Evolutionary conservation across 1,140 invertebrate genomes (phyloP).

Genomic region (Sycophaga agraensis): DNA sequence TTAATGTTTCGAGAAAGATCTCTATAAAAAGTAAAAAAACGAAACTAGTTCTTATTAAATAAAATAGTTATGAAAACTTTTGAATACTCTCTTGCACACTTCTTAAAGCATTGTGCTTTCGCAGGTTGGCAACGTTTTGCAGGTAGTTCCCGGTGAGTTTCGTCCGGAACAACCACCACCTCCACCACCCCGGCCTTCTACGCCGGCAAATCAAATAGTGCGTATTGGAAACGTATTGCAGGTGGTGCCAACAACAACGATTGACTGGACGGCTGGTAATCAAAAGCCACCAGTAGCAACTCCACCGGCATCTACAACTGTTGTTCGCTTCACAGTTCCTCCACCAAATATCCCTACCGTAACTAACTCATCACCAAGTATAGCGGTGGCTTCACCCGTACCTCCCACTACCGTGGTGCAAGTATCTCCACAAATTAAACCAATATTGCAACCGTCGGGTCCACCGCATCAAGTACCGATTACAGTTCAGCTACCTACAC

Average conservation of each 20-base stretch:
- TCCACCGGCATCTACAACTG: neutral
- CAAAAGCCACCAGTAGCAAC: neutral
- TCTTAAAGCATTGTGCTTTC: no score
- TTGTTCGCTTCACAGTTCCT: neutral
- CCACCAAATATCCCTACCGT: neutral
- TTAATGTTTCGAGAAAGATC: no score
- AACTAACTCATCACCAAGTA: neutral
- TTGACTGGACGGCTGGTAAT: slow-evolving; percentile 42
- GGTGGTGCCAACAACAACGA: slow-evolving; percentile 51
- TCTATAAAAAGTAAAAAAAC: no score
- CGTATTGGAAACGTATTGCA: slow-evolving; percentile 52
- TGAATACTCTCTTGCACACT: no score
- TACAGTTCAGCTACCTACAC: no score
- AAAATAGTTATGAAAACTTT: no score
- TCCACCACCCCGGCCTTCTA: slow-evolving; percentile 4
- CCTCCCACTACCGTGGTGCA: slow-evolving; percentile 8
- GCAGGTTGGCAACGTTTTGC: slow-evolving; percentile 63
- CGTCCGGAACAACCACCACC: slow-evolving; percentile 24
- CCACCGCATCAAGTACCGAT: slow-evolving; percentile 43
- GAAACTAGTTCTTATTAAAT: no score
- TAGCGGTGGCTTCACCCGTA: slow-evolving; percentile 23
- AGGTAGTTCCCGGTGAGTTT: slow-evolving; percentile 57
- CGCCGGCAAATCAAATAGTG: slow-evolving; percentile 32
- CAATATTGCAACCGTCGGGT: slow-evolving; percentile 33
- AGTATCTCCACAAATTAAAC: neutral